Evolutionary conservation across 2,888 invertebrate species (phyloP).

Genomic region (Arenicola marina): DNA sequence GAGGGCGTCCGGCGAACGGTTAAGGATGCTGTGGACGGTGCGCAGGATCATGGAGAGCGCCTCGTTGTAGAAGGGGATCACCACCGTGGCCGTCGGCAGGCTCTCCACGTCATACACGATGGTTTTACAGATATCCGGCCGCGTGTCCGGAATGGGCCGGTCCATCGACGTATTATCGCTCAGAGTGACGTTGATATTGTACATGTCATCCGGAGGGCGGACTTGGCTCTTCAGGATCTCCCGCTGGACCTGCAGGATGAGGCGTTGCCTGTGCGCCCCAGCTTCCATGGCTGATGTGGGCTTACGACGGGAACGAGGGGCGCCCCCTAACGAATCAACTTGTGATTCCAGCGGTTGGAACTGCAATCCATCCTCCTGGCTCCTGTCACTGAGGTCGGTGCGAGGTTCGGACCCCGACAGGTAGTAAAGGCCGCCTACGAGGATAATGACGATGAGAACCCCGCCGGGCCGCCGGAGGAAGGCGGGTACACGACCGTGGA

Average conservation of each 20-base stretch:
- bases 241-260: background rate
- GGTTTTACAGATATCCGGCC: conserved; percentile 27
- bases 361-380: too few relatives aligned
- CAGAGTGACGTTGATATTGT: conserved; percentile 36
- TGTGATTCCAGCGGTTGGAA: too few relatives aligned
- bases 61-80: conserved; percentile 35
- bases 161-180: conserved; percentile 35
- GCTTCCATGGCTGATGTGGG: conserved; percentile 4
- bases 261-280: background rate
- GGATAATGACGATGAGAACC: too few relatives aligned
- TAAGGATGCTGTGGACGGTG: conserved; percentile 41
- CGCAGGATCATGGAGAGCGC: conserved; percentile 30
- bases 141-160: conserved; percentile 29
- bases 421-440: too few relatives aligned
- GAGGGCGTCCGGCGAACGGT: conserved; percentile 25
- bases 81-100: conserved; percentile 31
- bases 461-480: too few relatives aligned
- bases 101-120: conserved; percentile 19
- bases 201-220: conserved; percentile 7
- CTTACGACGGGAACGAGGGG: too few relatives aligned
- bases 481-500: too few relatives aligned
- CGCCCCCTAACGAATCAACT: too few relatives aligned
- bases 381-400: too few relatives aligned
- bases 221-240: background rate
- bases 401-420: too few relatives aligned